Conservation (phyloP, 2,888 invertebrate genomes). For the Apodemia hepburni region DNA sequence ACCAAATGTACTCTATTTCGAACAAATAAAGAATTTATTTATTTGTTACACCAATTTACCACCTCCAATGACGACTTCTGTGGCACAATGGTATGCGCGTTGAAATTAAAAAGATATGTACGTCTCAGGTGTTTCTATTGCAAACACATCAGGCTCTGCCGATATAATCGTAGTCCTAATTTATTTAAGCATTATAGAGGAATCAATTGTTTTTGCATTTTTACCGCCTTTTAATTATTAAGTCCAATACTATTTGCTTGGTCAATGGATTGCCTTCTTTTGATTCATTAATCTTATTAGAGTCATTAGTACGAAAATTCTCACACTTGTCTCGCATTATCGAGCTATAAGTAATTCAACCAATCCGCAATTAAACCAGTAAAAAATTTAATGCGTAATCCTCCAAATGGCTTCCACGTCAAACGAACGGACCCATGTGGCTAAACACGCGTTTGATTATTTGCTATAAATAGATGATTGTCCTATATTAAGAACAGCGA, state of each 20-base stretch:
- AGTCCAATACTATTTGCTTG: neutral
- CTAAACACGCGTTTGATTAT: conserved; percentile 60
- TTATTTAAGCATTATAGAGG: no score
- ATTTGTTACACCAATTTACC: no score
- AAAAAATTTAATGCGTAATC: conserved; percentile 20
- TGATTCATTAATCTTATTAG: neutral
- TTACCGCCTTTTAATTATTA: no score
- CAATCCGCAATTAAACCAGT: conserved; percentile 2
- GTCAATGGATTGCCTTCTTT: neutral
- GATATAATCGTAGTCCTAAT: no score
- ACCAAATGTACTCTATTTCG: no score
- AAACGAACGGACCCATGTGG: conserved; percentile 56
- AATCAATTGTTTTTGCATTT: no score
- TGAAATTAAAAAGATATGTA: no score
- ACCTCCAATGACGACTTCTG: no score
- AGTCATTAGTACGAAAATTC: neutral
- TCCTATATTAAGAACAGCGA: conserved; percentile 48
- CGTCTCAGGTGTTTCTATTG: no score
- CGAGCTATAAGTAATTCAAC: neutral
- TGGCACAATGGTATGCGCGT: no score
- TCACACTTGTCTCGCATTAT: neutral
- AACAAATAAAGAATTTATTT: no score
- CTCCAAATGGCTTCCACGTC: conserved; percentile 32
- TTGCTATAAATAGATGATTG: conserved; percentile 66
- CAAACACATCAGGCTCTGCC: no score